These are phyloP conservation scores for Dysidea cf. avara DNA, from an alignment of 37 sponge, comb jelly and placozoan genomes.

Conservation along the genomic window DNA sequence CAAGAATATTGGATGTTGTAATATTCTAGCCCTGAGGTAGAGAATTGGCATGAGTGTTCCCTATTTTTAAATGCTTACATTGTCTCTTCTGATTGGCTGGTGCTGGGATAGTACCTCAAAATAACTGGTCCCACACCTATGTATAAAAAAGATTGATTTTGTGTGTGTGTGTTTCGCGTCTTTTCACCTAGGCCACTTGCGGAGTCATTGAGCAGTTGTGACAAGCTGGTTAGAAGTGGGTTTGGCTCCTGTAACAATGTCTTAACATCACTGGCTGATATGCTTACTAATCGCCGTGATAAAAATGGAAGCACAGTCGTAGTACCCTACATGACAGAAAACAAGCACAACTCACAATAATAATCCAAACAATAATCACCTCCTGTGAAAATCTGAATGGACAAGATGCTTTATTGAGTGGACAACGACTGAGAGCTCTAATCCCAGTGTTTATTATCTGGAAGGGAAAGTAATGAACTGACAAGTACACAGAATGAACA, in stretches of 20 bases:
- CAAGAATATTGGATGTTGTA: conserved; percentile 45
- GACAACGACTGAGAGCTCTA: conserved; percentile 70
- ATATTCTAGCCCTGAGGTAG: neutral
- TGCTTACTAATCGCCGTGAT: conserved; percentile 11
- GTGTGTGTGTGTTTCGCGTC: conserved; percentile 16
- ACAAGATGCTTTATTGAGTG: conserved; percentile 30
- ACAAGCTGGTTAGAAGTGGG: conserved; percentile 52
- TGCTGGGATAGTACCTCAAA: conserved; percentile 23
- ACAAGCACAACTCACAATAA: neutral
- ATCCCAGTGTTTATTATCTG: conserved; percentile 90
- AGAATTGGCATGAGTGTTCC: neutral
- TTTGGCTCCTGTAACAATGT: conserved; percentile 51
- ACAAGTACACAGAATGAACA: conserved; percentile 8
- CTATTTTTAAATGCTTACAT: neutral
- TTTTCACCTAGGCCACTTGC: conserved; percentile 28
- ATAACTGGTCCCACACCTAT: conserved; percentile 34
- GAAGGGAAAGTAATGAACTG: neutral
- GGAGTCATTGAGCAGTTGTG: conserved; percentile 22
- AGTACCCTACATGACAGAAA: conserved; percentile 34
- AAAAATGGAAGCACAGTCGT: conserved; percentile 48
- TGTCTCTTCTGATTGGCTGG: neutral
- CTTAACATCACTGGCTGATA: conserved; percentile 45
- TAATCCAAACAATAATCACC: conserved; percentile 39
- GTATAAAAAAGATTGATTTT: neutral
- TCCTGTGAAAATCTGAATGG: conserved; percentile 75